A percentile compares a stretch with the other conserved stretches of the same genome.
Conservation (phyloP, 2,797 vertebrate genomes). For the Sebastiscus tertius region DNA sequence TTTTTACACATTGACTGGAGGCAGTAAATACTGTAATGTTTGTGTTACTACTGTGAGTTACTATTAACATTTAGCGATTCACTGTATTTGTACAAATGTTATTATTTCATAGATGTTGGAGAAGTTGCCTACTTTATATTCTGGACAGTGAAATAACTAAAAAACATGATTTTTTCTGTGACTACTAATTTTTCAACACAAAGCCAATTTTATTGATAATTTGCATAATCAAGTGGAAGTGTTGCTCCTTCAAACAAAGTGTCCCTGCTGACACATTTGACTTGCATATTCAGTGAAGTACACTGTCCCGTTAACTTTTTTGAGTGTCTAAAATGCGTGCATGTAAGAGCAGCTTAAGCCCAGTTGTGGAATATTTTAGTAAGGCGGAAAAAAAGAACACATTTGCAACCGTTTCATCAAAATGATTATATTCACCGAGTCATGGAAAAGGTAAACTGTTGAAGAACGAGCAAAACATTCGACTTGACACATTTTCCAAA, state of each 20-base stretch:
- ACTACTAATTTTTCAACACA: neutral
- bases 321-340: neutral
- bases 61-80: neutral
- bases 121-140: neutral
- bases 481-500: constrained; percentile 53
- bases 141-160: neutral
- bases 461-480: neutral
- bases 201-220: neutral
- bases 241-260: neutral
- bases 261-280: neutral
- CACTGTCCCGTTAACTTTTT: neutral
- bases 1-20: neutral
- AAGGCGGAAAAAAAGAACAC: neutral
- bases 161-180: neutral
- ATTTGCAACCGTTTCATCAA: neutral
- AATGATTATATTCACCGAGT: neutral
- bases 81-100: neutral
- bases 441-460: neutral
- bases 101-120: neutral
- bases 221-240: constrained; percentile 4
- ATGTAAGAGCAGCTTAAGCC: neutral
- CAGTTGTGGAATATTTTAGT: neutral
- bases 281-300: constrained; percentile 1
- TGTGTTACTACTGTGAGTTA: neutral
- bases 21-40: neutral